phyloP scores from a whole-genome alignment of 2,797 vertebrate species.

The Crenichthys baileyi region DNA sequence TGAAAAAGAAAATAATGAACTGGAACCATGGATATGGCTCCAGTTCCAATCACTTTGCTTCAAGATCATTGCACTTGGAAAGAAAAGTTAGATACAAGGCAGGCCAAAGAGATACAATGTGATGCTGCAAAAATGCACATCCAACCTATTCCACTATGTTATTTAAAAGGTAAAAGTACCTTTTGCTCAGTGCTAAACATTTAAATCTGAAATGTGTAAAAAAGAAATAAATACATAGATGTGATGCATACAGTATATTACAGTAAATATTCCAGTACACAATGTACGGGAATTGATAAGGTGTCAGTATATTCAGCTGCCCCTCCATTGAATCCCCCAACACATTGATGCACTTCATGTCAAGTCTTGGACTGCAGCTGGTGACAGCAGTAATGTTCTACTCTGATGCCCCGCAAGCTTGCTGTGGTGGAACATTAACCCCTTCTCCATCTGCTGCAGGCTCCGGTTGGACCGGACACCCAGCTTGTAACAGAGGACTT shows the following conservation, averaged over 20 bases:
- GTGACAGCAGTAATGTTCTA: background rate
- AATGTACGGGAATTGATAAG: background rate
- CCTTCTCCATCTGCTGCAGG: conserved; percentile 3
- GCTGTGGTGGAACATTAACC: background rate
- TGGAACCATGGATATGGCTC: conserved; percentile 3
- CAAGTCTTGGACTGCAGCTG: background rate
- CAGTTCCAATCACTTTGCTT: conserved; percentile 24
- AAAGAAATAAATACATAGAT: background rate
- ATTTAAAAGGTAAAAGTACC: background rate
- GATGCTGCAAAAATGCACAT: background rate
- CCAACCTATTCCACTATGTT: background rate
- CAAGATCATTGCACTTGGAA: conserved; percentile 27
- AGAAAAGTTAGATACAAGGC: background rate
- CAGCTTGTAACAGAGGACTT: background rate
- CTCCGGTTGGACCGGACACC: background rate
- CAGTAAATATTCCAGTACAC: background rate
- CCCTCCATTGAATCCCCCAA: background rate
- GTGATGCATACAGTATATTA: too few relatives aligned
- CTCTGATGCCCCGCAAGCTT: background rate
- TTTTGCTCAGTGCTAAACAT: background rate
- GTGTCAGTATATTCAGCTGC: background rate
- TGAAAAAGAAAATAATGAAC: background rate
- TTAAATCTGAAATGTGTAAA: background rate
- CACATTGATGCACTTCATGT: background rate
- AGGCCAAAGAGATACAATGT: too few relatives aligned